Percentiles rank a stretch among this genome's conserved stretches.
phyloP scores from a whole-genome alignment of 2,797 vertebrate species.

The Mormyrus hasselquistii region DNA sequence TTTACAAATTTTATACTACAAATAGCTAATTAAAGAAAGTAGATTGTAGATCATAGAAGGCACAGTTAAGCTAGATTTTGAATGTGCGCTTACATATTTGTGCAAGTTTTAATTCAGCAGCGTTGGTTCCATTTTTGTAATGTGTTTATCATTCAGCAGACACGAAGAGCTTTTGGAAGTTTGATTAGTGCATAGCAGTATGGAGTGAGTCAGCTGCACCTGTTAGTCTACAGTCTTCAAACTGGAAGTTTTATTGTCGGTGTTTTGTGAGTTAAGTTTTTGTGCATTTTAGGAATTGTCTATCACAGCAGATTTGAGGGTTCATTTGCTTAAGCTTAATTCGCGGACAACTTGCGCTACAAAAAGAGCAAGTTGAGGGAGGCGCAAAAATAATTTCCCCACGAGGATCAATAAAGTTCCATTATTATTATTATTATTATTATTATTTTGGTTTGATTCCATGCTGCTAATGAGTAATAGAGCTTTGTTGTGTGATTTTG shows the following conservation, averaged over 20 bases:
- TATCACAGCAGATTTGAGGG: background rate
- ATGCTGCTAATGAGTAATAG: background rate
- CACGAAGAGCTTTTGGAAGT: background rate
- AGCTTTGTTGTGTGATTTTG: background rate
- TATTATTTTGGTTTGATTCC: background rate
- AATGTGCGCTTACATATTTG: background rate
- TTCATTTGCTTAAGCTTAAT: background rate
- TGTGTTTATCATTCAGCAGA: background rate
- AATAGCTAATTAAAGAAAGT: background rate
- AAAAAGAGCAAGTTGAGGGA: no score
- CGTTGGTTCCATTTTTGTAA: background rate
- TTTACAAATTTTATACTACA: background rate
- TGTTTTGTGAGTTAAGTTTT: background rate
- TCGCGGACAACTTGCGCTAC: no score
- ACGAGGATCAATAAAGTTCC: no score
- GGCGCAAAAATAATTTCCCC: no score
- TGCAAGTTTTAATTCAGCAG: background rate
- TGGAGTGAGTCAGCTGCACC: background rate
- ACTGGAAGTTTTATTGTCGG: background rate
- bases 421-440: no score
- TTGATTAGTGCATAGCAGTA: background rate
- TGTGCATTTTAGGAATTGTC: background rate
- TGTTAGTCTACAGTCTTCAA: background rate
- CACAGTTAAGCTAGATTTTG: background rate
- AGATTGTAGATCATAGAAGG: background rate